These are phyloP conservation scores for Pionites leucogaster DNA, from an alignment of 2,113 vertebrate species.

Conservation along the genomic window DNA sequence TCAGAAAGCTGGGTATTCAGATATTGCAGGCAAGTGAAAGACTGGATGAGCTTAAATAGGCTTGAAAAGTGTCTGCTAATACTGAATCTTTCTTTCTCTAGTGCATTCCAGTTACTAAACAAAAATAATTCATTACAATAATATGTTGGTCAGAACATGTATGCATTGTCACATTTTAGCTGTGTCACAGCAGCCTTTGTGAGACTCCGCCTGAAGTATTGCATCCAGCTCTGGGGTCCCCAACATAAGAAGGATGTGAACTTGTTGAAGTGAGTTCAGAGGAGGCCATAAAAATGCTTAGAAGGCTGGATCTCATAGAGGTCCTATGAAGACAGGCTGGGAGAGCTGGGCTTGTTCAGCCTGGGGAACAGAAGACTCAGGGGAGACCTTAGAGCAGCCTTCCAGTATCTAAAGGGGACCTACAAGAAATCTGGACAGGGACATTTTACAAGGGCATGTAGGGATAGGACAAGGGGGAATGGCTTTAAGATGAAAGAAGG, in stretches of 20 bases:
- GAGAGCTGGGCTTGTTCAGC: not conserved
- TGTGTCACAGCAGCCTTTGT: not conserved
- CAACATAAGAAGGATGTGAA: not conserved
- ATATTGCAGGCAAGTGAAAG: not conserved
- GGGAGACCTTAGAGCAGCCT: not conserved
- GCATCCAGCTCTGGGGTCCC: not conserved
- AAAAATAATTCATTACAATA: not conserved
- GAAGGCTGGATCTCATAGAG: not conserved
- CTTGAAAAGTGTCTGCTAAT: not conserved
- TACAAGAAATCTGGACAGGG: not conserved
- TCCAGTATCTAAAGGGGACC: not conserved
- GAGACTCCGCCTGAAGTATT: not conserved
- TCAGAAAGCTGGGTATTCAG: not conserved
- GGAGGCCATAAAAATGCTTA: not conserved
- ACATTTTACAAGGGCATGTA: not conserved
- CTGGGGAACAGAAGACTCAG: not conserved
- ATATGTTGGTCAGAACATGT: accelerated
- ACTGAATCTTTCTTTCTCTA: not conserved
- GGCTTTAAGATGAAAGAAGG: not conserved
- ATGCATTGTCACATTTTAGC: too few species aligned
- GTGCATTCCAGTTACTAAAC: not conserved
- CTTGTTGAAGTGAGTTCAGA: not conserved
- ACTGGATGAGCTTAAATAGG: not conserved
- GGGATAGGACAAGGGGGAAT: not conserved
- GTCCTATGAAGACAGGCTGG: not conserved